phyloP scores from a whole-genome alignment of 2,888 invertebrate species.

The Hypomecis punctinalis region DNA sequence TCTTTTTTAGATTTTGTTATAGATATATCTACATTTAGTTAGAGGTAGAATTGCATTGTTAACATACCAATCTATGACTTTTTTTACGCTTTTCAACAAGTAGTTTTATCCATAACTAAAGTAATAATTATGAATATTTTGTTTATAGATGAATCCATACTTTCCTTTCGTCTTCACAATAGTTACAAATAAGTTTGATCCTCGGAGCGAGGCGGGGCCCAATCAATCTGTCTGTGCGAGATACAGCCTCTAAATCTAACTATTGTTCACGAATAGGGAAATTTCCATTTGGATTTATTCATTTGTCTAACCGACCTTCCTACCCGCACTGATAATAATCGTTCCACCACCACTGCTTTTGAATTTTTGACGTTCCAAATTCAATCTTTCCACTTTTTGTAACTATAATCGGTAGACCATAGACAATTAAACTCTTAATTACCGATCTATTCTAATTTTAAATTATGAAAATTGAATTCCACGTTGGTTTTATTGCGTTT shows the following conservation, averaged over 20 bases:
- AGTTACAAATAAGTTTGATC: constrained; percentile 50
- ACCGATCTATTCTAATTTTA: constrained; percentile 45
- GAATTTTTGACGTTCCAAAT: constrained; percentile 38
- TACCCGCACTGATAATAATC: constrained; percentile 66
- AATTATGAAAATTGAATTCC: constrained; percentile 39
- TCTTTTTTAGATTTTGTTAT: too few relatives aligned
- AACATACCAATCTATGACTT: too few relatives aligned
- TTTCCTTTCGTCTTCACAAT: constrained; percentile 33
- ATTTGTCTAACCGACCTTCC: constrained; percentile 81
- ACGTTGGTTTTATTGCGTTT: constrained; percentile 30
- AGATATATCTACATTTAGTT: too few relatives aligned
- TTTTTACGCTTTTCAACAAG: too few relatives aligned
- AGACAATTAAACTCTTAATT: constrained; percentile 34
- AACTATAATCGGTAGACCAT: constrained; percentile 30
- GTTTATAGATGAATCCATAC: constrained; percentile 15
- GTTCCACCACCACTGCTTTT: constrained; percentile 53
- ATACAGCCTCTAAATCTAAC: constrained; percentile 84
- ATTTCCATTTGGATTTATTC: constrained; percentile 85
- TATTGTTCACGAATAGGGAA: constrained; percentile 83
- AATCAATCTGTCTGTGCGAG: constrained; percentile 84
- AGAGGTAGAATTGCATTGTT: too few relatives aligned
- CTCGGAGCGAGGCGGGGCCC: constrained; percentile 73
- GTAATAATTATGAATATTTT: neutral
- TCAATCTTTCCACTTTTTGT: constrained; percentile 35
- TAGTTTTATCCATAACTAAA: too few relatives aligned